Base-by-base conservation (phyloP, 2,888 invertebrate species). In the Hypomecis atomaria region DNA sequence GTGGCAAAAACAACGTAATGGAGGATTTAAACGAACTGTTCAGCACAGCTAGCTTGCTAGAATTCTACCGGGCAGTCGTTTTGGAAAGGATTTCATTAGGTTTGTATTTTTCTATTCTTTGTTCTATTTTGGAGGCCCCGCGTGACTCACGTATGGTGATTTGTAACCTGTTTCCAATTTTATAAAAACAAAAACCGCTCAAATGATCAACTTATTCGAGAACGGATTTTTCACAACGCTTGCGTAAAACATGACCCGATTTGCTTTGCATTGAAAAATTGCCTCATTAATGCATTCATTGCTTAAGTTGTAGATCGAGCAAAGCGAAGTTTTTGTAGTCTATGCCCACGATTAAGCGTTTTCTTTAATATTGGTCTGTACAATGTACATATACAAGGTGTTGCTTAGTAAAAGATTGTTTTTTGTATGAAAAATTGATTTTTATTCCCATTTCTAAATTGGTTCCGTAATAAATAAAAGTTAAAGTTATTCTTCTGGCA, bases 21-120 rank as follows among this genome's bases (percentile, higher is more conserved):
- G 76, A 82, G 70, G 83, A 84, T 59, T 72, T 72, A 59, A 78
- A 78, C 67, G 80, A 86, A 61, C 70, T 79, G 56, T 78, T 77
- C 59, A 78, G 77, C 71, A 76, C 78, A 11, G 80, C 78, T 73
- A 84, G 72, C 72, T 80, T 87, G n/a, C 59, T 87, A 36, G 89
- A 88, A 40, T 86, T 86, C 70, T 87, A 87, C 70, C 73, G 85
- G 56, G 79, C 82, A n/a, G 78, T 79, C 69, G 72, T 87, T 64
- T 69, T 85, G 66, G 84, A 86, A 69, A 87, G 84, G 68, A 73
- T 86, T 44, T 75, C 79, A 53, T 70, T 84, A 63, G 82, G 89
- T 88, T 74, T 56, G 86, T 85, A 73, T 62, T 62, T 58, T 34
- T 59, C 43, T 55, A 23, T 60, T 55, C 50, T 50, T 59, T 56